A percentile compares a stretch with the other conserved stretches of the same genome.
Evolutionary conservation across 53 echinoderm and acorn worm genomes (phyloP).

Genomic region (Paracentrotus lividus): DNA sequence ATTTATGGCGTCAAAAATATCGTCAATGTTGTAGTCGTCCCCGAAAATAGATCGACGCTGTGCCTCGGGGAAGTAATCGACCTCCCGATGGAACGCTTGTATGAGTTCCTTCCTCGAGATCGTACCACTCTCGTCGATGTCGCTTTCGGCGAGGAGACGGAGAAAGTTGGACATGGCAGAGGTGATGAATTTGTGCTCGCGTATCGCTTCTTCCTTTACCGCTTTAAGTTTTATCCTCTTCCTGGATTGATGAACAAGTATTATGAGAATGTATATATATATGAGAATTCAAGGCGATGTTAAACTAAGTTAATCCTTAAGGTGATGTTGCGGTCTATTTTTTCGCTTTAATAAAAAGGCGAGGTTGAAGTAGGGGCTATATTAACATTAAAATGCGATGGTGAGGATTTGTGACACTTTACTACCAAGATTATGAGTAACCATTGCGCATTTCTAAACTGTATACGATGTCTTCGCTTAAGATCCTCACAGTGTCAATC

Average conservation of each 20-base stretch:
- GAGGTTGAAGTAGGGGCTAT: no score
- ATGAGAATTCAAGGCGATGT: no score
- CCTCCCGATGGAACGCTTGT: slow-evolving; percentile 76
- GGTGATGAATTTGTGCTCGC: slow-evolving; percentile 76
- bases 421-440: no score
- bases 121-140: slow-evolving; percentile 75
- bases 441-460: no score
- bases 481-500: no score
- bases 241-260: neutral
- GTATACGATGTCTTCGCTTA: no score
- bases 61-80: slow-evolving; percentile 75
- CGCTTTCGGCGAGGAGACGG: slow-evolving; percentile 77
- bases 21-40: slow-evolving; percentile 74
- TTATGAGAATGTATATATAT: no score
- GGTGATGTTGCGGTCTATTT: no score
- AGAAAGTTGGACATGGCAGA: slow-evolving; percentile 85
- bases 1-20: slow-evolving; percentile 87
- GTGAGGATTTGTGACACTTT: no score
- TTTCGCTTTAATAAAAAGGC: no score
- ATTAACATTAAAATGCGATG: no score
- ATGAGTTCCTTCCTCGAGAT: slow-evolving; percentile 83
- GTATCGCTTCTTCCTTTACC: slow-evolving; percentile 61
- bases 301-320: no score
- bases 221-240: slow-evolving; percentile 68
- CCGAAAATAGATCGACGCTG: slow-evolving; percentile 86